phyloP scores from a whole-genome alignment of 2,888 invertebrate species.

The Chymomyza procnemis region DNA sequence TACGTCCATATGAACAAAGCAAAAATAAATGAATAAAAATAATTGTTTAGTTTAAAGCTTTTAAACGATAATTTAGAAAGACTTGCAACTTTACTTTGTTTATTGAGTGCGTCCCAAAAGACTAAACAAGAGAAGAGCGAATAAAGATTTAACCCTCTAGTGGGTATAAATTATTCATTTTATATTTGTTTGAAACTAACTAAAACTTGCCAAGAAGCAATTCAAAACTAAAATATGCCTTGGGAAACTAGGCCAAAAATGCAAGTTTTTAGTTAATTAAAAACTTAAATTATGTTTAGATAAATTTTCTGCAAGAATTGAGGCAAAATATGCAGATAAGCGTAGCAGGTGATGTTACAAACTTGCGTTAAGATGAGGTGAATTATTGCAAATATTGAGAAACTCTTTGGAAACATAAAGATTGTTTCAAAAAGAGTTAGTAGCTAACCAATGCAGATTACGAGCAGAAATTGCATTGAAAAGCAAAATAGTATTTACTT shows the following conservation, averaged over 20 bases:
- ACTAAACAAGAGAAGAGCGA: constrained; percentile 22
- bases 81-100: constrained; percentile 26
- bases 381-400: not conserved
- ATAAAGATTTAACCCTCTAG: not conserved
- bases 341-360: not conserved
- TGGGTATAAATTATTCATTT: not conserved
- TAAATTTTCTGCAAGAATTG: not conserved
- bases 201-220: not conserved
- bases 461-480: no score
- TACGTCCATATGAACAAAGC: constrained; percentile 58
- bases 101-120: constrained; percentile 26
- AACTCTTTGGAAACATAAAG: not conserved
- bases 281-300: not conserved
- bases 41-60: not conserved
- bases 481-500: no score
- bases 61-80: constrained; percentile 12
- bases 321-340: not conserved
- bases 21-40: constrained; percentile 21
- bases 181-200: not conserved
- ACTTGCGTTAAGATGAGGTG: not conserved
- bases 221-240: not conserved
- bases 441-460: no score
- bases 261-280: not conserved
- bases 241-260: not conserved
- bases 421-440: no score